A percentile compares a stretch with the other conserved stretches of the same genome.
Conservation (phyloP, 2,888 invertebrate genomes). For the Napeogenes sylphis region DNA sequence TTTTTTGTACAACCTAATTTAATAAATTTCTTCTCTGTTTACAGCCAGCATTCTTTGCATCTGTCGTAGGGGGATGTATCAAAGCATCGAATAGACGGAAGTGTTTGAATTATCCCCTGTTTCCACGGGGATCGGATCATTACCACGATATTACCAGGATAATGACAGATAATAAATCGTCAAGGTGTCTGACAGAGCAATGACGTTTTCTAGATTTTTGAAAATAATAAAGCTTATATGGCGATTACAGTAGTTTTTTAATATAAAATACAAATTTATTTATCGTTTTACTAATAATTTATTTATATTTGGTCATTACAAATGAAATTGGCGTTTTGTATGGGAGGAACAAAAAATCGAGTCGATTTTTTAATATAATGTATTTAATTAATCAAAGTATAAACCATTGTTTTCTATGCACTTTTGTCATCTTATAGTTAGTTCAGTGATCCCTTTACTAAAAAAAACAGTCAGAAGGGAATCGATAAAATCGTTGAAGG, state of each 20-base stretch:
- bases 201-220: slow-evolving; percentile 27
- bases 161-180: slow-evolving; percentile 60
- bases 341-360: too few species aligned
- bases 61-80: slow-evolving; percentile 24
- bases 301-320: neutral
- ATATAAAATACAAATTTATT: too few species aligned
- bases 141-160: slow-evolving; percentile 58
- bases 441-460: too few species aligned
- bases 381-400: too few species aligned
- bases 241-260: too few species aligned
- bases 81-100: slow-evolving; percentile 40
- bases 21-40: slow-evolving; percentile 13
- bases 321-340: too few species aligned
- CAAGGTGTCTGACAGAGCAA: slow-evolving; percentile 34
- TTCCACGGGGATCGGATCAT: slow-evolving; percentile 51
- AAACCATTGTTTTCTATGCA: too few species aligned
- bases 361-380: too few species aligned
- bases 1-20: slow-evolving; percentile 3
- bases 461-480: too few species aligned
- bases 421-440: too few species aligned
- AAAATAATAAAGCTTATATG: neutral
- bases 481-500: too few species aligned
- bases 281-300: slow-evolving; percentile 32
- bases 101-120: slow-evolving; percentile 45
- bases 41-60: slow-evolving; percentile 25